Conservation (phyloP, 2,797 vertebrate genomes). For the Gallinago solitaria region DNA sequence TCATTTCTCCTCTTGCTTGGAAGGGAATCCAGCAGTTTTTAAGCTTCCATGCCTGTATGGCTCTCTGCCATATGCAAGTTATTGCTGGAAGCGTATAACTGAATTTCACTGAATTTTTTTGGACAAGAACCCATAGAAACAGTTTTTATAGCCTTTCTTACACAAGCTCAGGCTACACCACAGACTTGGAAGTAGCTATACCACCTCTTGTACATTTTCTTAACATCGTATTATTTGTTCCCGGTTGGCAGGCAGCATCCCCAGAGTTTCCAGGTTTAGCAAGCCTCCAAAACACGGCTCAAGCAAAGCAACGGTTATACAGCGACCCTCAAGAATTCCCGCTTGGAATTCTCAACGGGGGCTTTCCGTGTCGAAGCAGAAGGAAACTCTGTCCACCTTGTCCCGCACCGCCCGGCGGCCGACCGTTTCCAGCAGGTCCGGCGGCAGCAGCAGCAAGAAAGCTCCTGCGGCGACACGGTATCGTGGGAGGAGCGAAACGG, state of each 20-base stretch:
- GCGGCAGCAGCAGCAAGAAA: too few relatives aligned
- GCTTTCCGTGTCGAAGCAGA: background rate
- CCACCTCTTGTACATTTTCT: fast-evolving
- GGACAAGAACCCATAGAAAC: background rate
- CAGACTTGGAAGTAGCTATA: fast-evolving
- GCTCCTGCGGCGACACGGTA: background rate
- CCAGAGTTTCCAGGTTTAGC: background rate
- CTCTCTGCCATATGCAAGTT: background rate
- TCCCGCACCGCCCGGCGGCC: background rate
- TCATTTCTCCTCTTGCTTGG: background rate
- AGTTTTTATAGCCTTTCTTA: background rate
- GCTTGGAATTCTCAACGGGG: background rate
- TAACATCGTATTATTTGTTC: background rate
- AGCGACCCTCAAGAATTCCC: background rate
- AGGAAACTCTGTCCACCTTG: background rate
- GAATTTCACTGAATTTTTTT: too few relatives aligned
- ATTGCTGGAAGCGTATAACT: background rate
- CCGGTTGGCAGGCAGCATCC: background rate
- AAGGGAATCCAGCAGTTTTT: background rate
- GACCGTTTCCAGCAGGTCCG: fast-evolving
- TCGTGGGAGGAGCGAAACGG: fast-evolving
- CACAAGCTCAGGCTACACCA: background rate
- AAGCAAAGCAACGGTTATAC: background rate
- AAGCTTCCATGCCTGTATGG: background rate
- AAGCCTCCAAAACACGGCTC: background rate